Evolutionary conservation across 2,888 invertebrate species (phyloP).

Genomic region (Stegophylla sp.): DNA sequence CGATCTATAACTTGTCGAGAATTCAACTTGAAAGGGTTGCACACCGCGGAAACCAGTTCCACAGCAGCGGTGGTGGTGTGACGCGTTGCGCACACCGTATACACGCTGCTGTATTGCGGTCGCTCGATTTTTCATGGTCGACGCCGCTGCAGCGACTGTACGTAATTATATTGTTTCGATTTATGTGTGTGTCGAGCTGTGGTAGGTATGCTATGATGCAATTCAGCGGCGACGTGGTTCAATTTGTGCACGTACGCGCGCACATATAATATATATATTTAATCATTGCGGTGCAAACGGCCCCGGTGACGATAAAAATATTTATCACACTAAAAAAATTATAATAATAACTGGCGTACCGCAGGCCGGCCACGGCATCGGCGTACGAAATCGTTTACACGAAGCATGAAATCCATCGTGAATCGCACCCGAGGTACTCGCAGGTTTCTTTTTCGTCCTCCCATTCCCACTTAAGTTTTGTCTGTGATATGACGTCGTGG

Average conservation of each 20-base stretch:
- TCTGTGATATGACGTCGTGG: neutral
- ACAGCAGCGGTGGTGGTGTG: neutral
- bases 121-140: constrained; percentile 14
- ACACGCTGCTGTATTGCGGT: neutral
- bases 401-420: no score
- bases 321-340: no score
- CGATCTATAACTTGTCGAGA: neutral
- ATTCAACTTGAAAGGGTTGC: constrained; percentile 23
- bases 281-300: no score
- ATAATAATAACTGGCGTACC: no score
- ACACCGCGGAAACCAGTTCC: constrained; percentile 2
- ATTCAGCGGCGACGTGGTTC: neutral
- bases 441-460: no score
- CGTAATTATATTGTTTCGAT: neutral
- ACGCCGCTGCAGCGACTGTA: neutral
- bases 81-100: neutral
- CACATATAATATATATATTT: no score
- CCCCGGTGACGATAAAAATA: no score
- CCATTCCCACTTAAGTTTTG: no score
- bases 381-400: no score
- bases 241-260: no score
- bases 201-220: neutral
- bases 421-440: no score
- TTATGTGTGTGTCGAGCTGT: neutral
- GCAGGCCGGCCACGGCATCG: no score